Evolutionary conservation across 2,797 vertebrate genomes (phyloP).

Genomic region (Avahi laniger): DNA sequence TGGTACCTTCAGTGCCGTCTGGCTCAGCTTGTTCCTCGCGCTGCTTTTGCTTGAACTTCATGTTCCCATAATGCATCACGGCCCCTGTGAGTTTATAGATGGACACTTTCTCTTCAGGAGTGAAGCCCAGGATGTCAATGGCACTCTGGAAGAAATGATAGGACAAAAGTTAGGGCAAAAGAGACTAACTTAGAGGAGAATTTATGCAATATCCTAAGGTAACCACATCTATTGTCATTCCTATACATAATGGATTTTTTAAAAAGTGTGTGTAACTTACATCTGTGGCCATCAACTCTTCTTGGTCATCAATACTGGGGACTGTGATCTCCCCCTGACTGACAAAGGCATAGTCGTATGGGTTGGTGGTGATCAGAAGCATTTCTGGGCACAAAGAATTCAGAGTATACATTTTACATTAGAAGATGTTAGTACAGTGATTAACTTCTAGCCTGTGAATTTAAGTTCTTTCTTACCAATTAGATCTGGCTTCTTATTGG

Average conservation of each 20-base stretch:
- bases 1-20: constrained; percentile 92
- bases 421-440: not conserved
- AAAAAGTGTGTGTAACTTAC: constrained; percentile 79
- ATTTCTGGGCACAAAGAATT: constrained; percentile 83
- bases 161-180: not conserved
- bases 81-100: constrained; percentile 92
- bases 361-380: constrained; percentile 91
- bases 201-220: not conserved
- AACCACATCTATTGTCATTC: not conserved
- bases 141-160: constrained; percentile 84
- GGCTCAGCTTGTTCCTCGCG: constrained; percentile 93
- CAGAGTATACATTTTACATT: not conserved
- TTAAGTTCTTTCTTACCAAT: constrained; percentile 82
- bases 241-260: not conserved
- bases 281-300: constrained; percentile 90
- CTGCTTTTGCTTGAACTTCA: constrained; percentile 95
- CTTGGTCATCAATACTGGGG: constrained; percentile 89
- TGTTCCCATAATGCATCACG: constrained; percentile 91
- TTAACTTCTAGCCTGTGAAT: not conserved
- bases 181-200: not conserved
- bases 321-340: constrained; percentile 91
- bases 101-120: constrained; percentile 86
- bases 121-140: constrained; percentile 91
- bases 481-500: constrained; percentile 88
- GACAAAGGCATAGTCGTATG: constrained; percentile 89